Base-by-base conservation (phyloP, 2,113 vertebrate genomes). In the Malurus alboscapulatus region DNA sequence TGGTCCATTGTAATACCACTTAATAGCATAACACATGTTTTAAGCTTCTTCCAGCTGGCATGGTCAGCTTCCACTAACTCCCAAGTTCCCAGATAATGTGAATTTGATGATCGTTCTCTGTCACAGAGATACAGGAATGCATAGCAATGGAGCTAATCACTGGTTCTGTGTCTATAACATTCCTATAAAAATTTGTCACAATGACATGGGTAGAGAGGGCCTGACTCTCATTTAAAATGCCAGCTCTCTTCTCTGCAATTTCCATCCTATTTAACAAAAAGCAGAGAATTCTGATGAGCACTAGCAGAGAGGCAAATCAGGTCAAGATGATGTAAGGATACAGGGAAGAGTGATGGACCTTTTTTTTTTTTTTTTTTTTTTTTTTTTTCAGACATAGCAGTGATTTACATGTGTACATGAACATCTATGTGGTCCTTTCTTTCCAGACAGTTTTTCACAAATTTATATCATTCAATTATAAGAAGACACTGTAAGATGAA, bases 21-120 rank as follows among this genome's bases (percentile, higher is more conserved):
- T 96, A 93, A 94, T 96, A 87, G 77, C 34, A 47, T 88, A 95
- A 90, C 95, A 91, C 94, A 84, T 94, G 92, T 87, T 96, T 92
- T 73, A 94, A 89, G 38, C 62, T 58, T 73, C 47, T 91, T 93
- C 94, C 96, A 96, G 88, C 94, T 96, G 96, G 85, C 94, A 91
- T 89, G 91, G 91, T 85, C 92, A 94, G 77, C 54, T 92, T 75
- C 54, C 44, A 32, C 88, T 76, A 89, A 82, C 84, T 92, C 89
- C 71, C 84, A 95, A 84, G 69, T 76, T 95, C 71, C 80, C 58
- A 92, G 42, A 92, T 91, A 95, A 96, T 93, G 81, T 61, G 94
- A 87, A 84, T 96, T 75, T 93, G 89, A 96, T 93, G 81, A 82
- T 87, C 0, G 1, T 21, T 93, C 25, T 89, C 69, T 81, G 32